Evolutionary conservation across 92 coral and sea anemone genomes (phyloP).

Genomic region (Umimayanthus kanabou): DNA sequence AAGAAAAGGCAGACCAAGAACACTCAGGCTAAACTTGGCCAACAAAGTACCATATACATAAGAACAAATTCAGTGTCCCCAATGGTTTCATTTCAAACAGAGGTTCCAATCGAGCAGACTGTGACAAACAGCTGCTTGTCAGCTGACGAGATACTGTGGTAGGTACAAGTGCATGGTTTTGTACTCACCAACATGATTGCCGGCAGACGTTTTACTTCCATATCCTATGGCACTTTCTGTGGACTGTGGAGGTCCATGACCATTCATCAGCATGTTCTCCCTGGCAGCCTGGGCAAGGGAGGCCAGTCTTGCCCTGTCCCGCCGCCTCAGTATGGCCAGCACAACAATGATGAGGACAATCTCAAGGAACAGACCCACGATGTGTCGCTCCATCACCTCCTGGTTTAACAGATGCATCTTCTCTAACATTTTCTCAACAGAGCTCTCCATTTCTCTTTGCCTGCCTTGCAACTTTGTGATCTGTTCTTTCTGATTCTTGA

Average conservation of each 20-base stretch:
- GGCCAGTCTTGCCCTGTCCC: constrained; percentile 50
- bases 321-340: constrained; percentile 68
- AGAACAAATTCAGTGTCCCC: no score
- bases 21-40: no score
- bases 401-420: constrained; percentile 32
- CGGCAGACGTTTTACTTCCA: constrained; percentile 17
- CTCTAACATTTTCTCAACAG: constrained; percentile 14
- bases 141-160: no score
- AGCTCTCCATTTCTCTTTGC: constrained; percentile 25
- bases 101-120: no score
- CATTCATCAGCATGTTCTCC: constrained; percentile 8
- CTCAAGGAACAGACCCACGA: constrained; percentile 86
- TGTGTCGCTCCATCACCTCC: constrained; percentile 92
- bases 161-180: not conserved
- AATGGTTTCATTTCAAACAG: no score
- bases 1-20: no score
- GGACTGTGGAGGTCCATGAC: constrained; percentile 28
- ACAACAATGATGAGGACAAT: constrained; percentile 66
- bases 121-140: no score
- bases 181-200: constrained; percentile 4
- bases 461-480: constrained; percentile 35
- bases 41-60: no score
- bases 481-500: constrained; percentile 44
- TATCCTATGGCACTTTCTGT: constrained; percentile 59
- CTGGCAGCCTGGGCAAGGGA: constrained; percentile 35